Base-by-base conservation (phyloP, 2,113 vertebrate species). In the Myanophis thanlyinensis region DNA sequence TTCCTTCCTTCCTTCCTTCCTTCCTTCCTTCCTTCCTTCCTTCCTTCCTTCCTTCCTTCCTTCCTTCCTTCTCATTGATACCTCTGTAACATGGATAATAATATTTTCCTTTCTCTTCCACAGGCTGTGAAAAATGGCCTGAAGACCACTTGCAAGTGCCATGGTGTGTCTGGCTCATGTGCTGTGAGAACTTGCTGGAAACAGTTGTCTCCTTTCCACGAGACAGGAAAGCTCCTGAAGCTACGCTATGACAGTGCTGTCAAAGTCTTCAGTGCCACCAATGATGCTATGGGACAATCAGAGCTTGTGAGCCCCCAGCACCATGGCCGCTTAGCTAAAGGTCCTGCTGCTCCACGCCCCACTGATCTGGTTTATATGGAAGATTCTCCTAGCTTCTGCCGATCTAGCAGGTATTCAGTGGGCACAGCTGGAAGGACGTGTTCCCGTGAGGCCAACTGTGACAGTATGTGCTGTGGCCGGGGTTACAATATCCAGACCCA, bases 121-220 rank as follows among this genome's bases (percentile, higher is more conserved):
- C 96, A 99, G 99, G 98, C 98, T 0, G 99, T 99, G 95, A 99
- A 99, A 97, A 99, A 98, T 0, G 99, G 99, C 56, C 98, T 99
- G 95, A 99, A 98, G 97, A 99, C 99, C 23, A 99, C 99, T 0
- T 99, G 99, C 95, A 99, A 99, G 96, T 99, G 99, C 96, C 99
- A 99, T 0, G 99, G 99, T 0, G 99, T 99, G 92, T 99, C 99
- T 0, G 99, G 99, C 90, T 99, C 99, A 0, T 99, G 99, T 0
- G 99, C 99, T 0, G 98, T 99, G 25, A 97, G 99, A 35, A 99
- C 99, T 1, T 99, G 99, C 96, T 99, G 99, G 99, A 99, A 99
- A 97, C 99, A 99, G 97, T 98, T 99, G 93, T 98, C 99, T 0
- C 98, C 98, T 0, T 99, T 99, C 96, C 99, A 99, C 0, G 99